Percentiles rank a stretch among this genome's conserved stretches.
Evolutionary conservation across 2,113 vertebrate species (phyloP).

Genomic region (Ctenomys sociabilis): DNA sequence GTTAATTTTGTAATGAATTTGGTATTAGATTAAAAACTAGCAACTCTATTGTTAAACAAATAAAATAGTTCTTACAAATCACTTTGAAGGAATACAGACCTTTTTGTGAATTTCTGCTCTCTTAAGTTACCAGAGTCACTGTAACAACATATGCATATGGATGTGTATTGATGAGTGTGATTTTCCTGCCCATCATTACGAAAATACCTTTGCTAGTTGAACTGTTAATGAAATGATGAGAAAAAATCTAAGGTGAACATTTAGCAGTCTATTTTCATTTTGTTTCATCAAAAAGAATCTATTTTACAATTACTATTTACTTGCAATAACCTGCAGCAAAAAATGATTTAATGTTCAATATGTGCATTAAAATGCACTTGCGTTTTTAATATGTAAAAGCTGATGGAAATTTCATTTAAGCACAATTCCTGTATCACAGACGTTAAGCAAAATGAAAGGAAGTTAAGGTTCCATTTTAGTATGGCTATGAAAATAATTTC

Average conservation of each 20-base stretch:
- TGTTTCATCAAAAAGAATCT: conserved; percentile 83
- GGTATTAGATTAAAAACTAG: conserved; percentile 57
- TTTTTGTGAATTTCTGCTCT: conserved; percentile 43
- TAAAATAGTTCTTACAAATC: conserved; percentile 39
- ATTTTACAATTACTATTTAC: conserved; percentile 88
- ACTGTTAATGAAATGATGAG: conserved; percentile 84
- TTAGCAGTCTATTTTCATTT: conserved; percentile 85
- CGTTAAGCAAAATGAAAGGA: conserved; percentile 84
- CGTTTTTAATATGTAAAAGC: conserved; percentile 85
- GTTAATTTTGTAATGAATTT: conserved; percentile 68
- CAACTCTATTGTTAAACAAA: conserved; percentile 73
- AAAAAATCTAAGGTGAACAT: conserved; percentile 83
- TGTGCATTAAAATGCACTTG: conserved; percentile 84
- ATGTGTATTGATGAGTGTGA: conserved; percentile 67
- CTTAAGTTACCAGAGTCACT: conserved; percentile 29
- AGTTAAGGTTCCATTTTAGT: conserved; percentile 81
- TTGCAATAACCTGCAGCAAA: conserved; percentile 84
- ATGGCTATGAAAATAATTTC: conserved; percentile 83
- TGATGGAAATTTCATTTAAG: conserved; percentile 86
- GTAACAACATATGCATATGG: conserved; percentile 56
- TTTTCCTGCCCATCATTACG: conserved; percentile 74
- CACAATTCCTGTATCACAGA: conserved; percentile 82
- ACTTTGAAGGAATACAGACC: conserved; percentile 3
- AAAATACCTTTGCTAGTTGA: conserved; percentile 75
- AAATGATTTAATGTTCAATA: conserved; percentile 85